phyloP scores from a whole-genome alignment of 2,797 vertebrate genomes.

The Pampus argenteus region DNA sequence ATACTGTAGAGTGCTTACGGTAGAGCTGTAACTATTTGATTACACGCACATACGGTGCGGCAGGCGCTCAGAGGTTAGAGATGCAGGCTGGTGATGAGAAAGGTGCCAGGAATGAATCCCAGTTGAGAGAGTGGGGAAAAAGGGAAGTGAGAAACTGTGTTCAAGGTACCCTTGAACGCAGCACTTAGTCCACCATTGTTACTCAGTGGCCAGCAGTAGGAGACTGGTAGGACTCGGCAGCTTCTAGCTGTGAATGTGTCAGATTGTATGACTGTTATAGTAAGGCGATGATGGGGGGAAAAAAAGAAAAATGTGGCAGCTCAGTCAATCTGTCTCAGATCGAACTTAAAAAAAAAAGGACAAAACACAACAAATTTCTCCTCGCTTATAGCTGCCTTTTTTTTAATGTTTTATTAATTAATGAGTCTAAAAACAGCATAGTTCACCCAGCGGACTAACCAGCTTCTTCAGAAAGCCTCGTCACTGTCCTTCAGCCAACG shows the following conservation, averaged over 20 bases:
- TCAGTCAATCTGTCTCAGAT: slow-evolving; percentile 13
- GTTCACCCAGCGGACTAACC: slow-evolving; percentile 9
- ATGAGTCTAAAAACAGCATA: slow-evolving; percentile 6
- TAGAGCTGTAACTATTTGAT: slow-evolving; percentile 53
- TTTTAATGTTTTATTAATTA: slow-evolving; percentile 8
- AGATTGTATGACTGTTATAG: slow-evolving; percentile 65
- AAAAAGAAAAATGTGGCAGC: slow-evolving; percentile 14
- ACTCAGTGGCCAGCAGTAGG: slow-evolving; percentile 44
- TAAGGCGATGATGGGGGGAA: slow-evolving; percentile 30
- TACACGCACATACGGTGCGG: slow-evolving; percentile 14
- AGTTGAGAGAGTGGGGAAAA: slow-evolving; percentile 32
- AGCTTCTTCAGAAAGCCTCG: slow-evolving; percentile 34
- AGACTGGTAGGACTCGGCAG: slow-evolving; percentile 59
- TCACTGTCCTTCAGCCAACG: slow-evolving; percentile 11
- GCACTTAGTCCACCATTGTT: slow-evolving; percentile 46
- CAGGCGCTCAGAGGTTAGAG: slow-evolving; percentile 37
- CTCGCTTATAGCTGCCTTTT: neutral
- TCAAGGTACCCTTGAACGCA: slow-evolving; percentile 73
- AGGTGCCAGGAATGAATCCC: slow-evolving; percentile 50
- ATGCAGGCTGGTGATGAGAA: slow-evolving; percentile 40
- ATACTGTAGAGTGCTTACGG: slow-evolving; percentile 62
- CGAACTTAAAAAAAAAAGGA: neutral
- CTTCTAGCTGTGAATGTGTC: slow-evolving; percentile 75
- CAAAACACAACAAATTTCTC: neutral
- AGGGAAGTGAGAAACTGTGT: slow-evolving; percentile 12